Conservation (phyloP, 2,888 invertebrate genomes). For the Hypomecis punctinalis region DNA sequence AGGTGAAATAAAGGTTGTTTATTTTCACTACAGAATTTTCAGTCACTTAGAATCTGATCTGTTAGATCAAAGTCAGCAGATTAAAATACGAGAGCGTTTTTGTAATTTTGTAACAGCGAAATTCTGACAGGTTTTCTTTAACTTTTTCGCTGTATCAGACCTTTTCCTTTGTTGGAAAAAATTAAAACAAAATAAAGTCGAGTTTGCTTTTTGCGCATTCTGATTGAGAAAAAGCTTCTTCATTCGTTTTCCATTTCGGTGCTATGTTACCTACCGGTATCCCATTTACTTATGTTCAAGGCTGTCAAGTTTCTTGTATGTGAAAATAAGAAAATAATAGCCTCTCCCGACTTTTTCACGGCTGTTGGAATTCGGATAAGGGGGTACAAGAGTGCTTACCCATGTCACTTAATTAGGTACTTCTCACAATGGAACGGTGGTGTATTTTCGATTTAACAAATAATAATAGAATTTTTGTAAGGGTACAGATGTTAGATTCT, state of each 20-base stretch:
- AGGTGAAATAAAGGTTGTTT: conserved; percentile 14
- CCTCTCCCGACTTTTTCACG: conserved; percentile 45
- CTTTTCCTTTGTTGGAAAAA: background rate
- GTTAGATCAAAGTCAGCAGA: conserved; percentile 9
- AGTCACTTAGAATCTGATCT: background rate
- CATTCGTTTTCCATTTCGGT: conserved; percentile 48
- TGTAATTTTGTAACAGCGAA: conserved; percentile 1
- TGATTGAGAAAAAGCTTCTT: conserved; percentile 44
- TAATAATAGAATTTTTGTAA: too few species aligned
- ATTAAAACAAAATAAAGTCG: background rate
- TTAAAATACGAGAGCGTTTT: background rate
- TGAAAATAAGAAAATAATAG: conserved; percentile 48
- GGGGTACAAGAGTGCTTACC: conserved; percentile 6
- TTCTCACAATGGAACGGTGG: background rate
- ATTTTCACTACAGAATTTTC: conserved; percentile 7
- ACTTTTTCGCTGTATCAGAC: background rate
- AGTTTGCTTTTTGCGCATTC: background rate
- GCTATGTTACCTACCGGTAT: conserved; percentile 51
- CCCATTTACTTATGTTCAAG: conserved; percentile 46
- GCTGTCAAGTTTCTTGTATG: conserved; percentile 41
- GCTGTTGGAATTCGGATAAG: conserved; percentile 28
- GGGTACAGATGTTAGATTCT: too few species aligned
- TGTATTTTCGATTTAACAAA: background rate
- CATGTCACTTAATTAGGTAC: conserved; percentile 1
- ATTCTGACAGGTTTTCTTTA: conserved; percentile 2